Evolutionary conservation across 2,113 vertebrate species (phyloP).

Genomic region (Lophius piscatorius): DNA sequence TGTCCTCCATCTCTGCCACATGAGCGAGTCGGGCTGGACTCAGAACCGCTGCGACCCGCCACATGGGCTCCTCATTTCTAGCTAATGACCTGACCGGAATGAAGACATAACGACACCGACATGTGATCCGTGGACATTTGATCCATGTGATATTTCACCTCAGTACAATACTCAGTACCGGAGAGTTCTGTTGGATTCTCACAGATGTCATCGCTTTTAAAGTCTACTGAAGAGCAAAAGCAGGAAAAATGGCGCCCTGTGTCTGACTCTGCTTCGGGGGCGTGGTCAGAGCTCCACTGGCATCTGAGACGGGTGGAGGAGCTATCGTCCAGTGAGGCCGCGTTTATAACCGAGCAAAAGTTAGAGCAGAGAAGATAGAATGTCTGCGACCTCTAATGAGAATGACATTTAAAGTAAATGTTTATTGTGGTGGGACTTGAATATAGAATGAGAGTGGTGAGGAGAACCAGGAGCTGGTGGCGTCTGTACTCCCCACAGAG

Average conservation of each 20-base stretch:
- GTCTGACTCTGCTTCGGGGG: no score
- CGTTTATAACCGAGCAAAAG: no score
- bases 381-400: no score
- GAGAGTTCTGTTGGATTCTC: constrained; percentile 22
- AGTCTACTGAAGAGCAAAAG: constrained; percentile 33
- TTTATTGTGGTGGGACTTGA: no score
- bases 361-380: no score
- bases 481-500: no score
- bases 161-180: constrained; percentile 50
- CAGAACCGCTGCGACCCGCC: constrained; percentile 16
- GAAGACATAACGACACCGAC: constrained; percentile 49
- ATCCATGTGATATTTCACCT: constrained; percentile 50
- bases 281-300: no score
- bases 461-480: no score
- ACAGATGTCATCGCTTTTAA: constrained; percentile 27
- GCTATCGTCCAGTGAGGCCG: no score
- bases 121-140: constrained; percentile 33
- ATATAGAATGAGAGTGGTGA: no score
- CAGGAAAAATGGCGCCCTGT: constrained; percentile 6
- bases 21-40: constrained; percentile 21
- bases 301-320: no score
- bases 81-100: constrained; percentile 69
- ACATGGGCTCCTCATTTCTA: constrained; percentile 39
- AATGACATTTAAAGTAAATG: no score
- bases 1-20: constrained; percentile 30